Evolutionary conservation across 2,888 invertebrate species (phyloP).

Genomic region (Slavum lentiscoides): DNA sequence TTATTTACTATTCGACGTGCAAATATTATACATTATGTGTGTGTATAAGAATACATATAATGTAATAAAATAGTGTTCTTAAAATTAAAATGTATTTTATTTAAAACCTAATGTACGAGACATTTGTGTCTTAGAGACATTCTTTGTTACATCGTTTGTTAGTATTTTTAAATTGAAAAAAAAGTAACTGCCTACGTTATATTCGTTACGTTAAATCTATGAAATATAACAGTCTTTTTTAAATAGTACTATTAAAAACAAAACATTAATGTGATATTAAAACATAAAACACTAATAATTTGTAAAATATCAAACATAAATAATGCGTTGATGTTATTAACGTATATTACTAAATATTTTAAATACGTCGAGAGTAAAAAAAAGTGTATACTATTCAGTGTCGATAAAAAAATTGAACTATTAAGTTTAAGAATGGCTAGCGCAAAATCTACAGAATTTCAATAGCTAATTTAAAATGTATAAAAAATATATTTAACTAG

Average conservation of each 20-base stretch:
- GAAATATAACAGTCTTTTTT: not conserved
- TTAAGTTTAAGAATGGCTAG: not conserved
- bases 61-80: too few species aligned
- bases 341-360: not conserved
- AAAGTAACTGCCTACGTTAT: not conserved
- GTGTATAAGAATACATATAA: too few species aligned
- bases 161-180: too few species aligned
- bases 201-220: not conserved
- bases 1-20: too few species aligned
- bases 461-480: not conserved
- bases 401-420: not conserved
- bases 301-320: not conserved
- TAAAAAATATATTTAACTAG: not conserved
- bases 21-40: too few species aligned
- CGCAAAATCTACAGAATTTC: conserved; percentile 12
- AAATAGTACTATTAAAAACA: not conserved
- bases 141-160: too few species aligned
- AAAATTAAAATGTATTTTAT: too few species aligned
- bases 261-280: not conserved
- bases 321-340: not conserved
- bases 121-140: too few species aligned
- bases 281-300: not conserved
- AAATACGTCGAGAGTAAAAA: not conserved
- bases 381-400: not conserved
- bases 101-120: too few species aligned